Percentiles rank a stretch among this genome's conserved stretches.
Evolutionary conservation across 2,888 invertebrate genomes (phyloP).

Genomic region (Zaprionus lineosus): DNA sequence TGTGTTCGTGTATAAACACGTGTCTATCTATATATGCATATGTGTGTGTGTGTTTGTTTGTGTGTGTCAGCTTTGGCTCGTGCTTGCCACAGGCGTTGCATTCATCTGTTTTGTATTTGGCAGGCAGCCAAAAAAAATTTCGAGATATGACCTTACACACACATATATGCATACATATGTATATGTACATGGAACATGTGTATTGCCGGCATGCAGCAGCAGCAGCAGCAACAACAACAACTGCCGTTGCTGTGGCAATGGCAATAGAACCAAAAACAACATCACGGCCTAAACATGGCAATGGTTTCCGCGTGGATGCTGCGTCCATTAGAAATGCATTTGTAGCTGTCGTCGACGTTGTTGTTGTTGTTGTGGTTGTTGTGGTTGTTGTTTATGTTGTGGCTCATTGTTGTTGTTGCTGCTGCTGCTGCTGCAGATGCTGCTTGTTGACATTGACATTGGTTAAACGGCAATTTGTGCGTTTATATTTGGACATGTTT

Average conservation of each 20-base stretch:
- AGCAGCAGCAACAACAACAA: constrained; percentile 9
- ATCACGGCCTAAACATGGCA: constrained; percentile 62
- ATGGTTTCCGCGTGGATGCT: constrained; percentile 72
- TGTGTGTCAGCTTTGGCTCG: constrained; percentile 9
- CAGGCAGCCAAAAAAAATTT: constrained; percentile 75
- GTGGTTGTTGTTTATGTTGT: too few species aligned
- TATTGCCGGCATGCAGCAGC: constrained; percentile 49
- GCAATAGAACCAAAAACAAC: constrained; percentile 15
- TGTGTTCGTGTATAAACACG: constrained; percentile 28
- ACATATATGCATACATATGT: too few species aligned
- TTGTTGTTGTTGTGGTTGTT: constrained; percentile 22
- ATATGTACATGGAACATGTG: too few species aligned
- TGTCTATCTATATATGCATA: constrained; percentile 16
- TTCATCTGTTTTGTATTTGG: constrained; percentile 70
- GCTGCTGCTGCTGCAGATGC: constrained; percentile 50
- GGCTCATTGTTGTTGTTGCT: too few species aligned
- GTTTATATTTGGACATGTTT: constrained; percentile 54
- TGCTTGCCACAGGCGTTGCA: constrained; percentile 61
- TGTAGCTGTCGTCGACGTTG: constrained; percentile 38
- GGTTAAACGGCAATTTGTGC: constrained; percentile 73
- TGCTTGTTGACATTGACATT: constrained; percentile 74
- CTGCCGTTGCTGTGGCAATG: too few species aligned
- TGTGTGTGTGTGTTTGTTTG: constrained; percentile 6
- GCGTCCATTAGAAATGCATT: constrained; percentile 73
- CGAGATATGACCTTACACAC: constrained; percentile 72